Percentiles rank a stretch among this genome's conserved stretches.
These are phyloP conservation scores for Drosophila sturtevanti DNA, from an alignment of 1,140 invertebrate species.

Conservation along the genomic window DNA sequence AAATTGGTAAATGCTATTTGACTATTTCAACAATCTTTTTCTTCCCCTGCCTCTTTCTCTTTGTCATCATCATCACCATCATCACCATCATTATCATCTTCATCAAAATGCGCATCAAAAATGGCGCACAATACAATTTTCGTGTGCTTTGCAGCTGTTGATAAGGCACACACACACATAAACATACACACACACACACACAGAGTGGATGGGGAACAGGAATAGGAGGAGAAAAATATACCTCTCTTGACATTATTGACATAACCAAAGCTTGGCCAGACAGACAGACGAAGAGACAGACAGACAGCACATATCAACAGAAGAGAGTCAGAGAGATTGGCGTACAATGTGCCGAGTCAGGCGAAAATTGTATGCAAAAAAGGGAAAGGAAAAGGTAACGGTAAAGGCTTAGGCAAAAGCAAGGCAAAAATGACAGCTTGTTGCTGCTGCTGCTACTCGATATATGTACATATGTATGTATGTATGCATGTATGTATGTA, in stretches of 20 bases:
- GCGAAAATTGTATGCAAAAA: slow-evolving; percentile 36
- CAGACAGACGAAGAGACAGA: background rate
- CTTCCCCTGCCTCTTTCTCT: background rate
- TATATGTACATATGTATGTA: background rate
- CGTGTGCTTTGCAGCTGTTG: slow-evolving; percentile 8
- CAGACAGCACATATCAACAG: slow-evolving; percentile 4
- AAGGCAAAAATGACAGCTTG: slow-evolving; percentile 22
- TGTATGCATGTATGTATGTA: background rate
- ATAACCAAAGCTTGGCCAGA: slow-evolving; percentile 8
- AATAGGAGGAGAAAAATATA: no score
- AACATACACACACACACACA: background rate
- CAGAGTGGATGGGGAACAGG: background rate
- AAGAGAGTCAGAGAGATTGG: slow-evolving; percentile 2
- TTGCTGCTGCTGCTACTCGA: slow-evolving; percentile 17
- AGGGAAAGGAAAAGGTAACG: slow-evolving; percentile 39
- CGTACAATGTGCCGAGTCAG: background rate
- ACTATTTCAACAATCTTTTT: slow-evolving; percentile 6
- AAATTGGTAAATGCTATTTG: slow-evolving; percentile 3
- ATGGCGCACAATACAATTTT: slow-evolving; percentile 8
- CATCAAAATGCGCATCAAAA: slow-evolving; percentile 6
- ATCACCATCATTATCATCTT: background rate
- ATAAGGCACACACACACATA: slow-evolving; percentile 3
- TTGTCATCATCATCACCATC: background rate
- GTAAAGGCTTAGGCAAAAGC: slow-evolving; percentile 7
- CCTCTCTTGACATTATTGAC: slow-evolving; percentile 3